phyloP scores from a whole-genome alignment of 2,888 invertebrate genomes.

The Drosophila gaucha region DNA sequence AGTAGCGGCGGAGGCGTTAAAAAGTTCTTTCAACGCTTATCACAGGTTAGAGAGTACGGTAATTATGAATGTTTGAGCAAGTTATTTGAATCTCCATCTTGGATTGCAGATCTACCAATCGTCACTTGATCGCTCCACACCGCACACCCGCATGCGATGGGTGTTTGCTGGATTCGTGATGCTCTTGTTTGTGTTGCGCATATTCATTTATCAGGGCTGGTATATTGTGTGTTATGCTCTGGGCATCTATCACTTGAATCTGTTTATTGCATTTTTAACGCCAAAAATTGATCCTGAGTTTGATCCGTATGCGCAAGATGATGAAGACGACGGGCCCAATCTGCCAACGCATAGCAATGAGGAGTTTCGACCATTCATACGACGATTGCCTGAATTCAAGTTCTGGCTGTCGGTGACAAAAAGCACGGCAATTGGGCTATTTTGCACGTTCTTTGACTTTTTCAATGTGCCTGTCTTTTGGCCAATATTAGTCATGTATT shows the following conservation, averaged over 20 bases:
- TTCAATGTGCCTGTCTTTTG: slow-evolving; percentile 99
- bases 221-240: slow-evolving; percentile 99
- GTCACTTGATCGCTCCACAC: slow-evolving; percentile 94
- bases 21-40: slow-evolving; percentile 83
- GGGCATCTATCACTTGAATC: slow-evolving; percentile 99
- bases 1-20: slow-evolving; percentile 81
- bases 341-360: slow-evolving; percentile 97
- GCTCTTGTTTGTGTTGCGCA: slow-evolving; percentile 91
- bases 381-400: slow-evolving; percentile 98
- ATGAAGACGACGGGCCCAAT: slow-evolving; percentile 92
- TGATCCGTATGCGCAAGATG: slow-evolving; percentile 90
- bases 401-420: slow-evolving; percentile 99
- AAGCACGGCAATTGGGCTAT: slow-evolving; percentile 94
- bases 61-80: background rate
- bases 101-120: slow-evolving; percentile 88
- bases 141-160: slow-evolving; percentile 93
- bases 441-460: slow-evolving; percentile 98
- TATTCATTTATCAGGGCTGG: slow-evolving; percentile 98
- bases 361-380: slow-evolving; percentile 99
- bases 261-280: slow-evolving; percentile 99
- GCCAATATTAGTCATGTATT: slow-evolving; percentile 99
- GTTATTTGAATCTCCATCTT: background rate
- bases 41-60: slow-evolving; percentile 78
- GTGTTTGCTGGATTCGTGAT: slow-evolving; percentile 89
- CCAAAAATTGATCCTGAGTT: slow-evolving; percentile 99